Evolutionary conservation across 1,140 invertebrate genomes (phyloP), one percentile per base, ranked within the genome.

Genomic region (Drosophila kohkoa): DNA sequence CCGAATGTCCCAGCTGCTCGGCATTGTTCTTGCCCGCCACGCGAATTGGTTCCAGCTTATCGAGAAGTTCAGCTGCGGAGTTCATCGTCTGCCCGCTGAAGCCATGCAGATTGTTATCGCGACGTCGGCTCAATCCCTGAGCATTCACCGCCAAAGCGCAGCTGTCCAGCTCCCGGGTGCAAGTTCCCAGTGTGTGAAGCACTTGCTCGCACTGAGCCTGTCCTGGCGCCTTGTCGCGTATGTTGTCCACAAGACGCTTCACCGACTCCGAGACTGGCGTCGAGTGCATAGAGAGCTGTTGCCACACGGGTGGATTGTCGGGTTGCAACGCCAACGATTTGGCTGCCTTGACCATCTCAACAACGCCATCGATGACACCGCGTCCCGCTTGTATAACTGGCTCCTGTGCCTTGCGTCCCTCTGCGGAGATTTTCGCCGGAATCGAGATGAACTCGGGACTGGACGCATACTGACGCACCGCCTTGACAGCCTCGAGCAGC

Each of bases 221-320:
- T 0, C 99, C 99, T 0, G 99, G 98, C 0, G 98, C 98, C 91
- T 97, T 98, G 82, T 99, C 98, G 43, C 98, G 95, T 69, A 99
- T 98, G 43, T 97, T 97, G 28, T 97, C 95, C 0, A 99, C 98
- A 1, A 99, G 94, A 10, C 96, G 95, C 92, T 99, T 99, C 77
- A 99, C 99, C 0, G 98, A 97, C 91, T 99, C 98, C 11, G 98
- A 99, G 0, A 99, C 98, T 79, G 95, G 96, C 92, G 98, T 99
- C 82, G 98, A 99, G 92, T 99, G 97, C 81, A 95, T 96, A 0
- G 98, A 98, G 57, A 99, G 94, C 45, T 96, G 93, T 90, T 99
- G 98, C 98, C 99, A 99, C 3, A 97, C 97, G 2, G 96, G 95
- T 1, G 98, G 97, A 93, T 99, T 98, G 76, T 96, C 96, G 0